A percentile compares a stretch with the other conserved stretches of the same genome.
These are phyloP conservation scores for Thalpophila matura DNA, from an alignment of 2,888 invertebrate genomes.

Conservation along the genomic window DNA sequence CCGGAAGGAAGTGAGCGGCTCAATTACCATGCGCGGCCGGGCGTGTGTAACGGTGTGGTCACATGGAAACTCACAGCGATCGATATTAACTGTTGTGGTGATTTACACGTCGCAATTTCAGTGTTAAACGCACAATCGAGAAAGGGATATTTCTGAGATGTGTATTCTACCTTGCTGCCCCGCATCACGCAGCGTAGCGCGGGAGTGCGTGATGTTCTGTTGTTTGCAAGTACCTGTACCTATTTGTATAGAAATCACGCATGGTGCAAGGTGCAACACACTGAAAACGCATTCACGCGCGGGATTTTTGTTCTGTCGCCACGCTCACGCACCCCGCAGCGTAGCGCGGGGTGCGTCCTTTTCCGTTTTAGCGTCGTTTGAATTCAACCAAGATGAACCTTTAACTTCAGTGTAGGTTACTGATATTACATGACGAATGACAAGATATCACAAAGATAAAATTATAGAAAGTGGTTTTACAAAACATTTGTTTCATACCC, in stretches of 20 bases:
- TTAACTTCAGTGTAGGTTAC: neutral
- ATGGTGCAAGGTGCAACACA: no score
- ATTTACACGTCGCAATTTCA: constrained; percentile 60
- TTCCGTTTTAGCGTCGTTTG: neutral
- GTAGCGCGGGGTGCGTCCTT: constrained; percentile 12
- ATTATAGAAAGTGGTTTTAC: neutral
- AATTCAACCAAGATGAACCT: neutral
- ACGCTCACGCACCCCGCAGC: no score
- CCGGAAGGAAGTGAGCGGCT: constrained; percentile 86
- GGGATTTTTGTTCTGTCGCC: no score
- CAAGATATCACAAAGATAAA: neutral
- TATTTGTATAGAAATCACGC: no score
- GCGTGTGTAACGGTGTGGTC: constrained; percentile 76
- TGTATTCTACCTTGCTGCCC: no score
- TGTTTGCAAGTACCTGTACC: no score
- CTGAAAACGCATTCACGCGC: no score
- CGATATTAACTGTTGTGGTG: constrained; percentile 72
- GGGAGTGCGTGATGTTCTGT: no score
- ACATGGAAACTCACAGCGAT: constrained; percentile 75
- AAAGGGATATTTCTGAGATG: constrained; percentile 12
- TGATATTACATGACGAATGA: neutral
- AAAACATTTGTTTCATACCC: constrained; percentile 4
- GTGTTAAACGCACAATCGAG: constrained; percentile 35
- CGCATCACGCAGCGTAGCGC: no score
- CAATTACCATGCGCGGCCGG: constrained; percentile 80